phyloP scores from a whole-genome alignment of 2,888 invertebrate species.

The Mesorhabditis sp. region DNA sequence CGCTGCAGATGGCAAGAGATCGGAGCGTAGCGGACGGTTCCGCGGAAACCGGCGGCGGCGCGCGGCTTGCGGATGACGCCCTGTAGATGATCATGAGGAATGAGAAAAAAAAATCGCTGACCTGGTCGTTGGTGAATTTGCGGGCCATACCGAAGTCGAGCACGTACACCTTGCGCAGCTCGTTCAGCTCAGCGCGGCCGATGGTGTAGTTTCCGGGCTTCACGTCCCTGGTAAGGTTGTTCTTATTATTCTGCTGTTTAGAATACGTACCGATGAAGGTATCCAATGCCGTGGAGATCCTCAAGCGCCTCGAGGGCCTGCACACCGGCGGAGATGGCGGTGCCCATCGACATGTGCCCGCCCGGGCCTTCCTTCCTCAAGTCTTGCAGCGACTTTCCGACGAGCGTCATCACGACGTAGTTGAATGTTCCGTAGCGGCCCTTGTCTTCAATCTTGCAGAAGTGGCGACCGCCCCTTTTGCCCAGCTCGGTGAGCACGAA shows the following conservation, averaged over 20 bases:
- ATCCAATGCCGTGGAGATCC: slow-evolving; percentile 51
- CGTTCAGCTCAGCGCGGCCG: slow-evolving; percentile 34
- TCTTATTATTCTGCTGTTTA: neutral
- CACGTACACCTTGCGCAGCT: slow-evolving; percentile 38
- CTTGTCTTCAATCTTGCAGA: slow-evolving; percentile 54
- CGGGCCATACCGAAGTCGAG: slow-evolving; percentile 38
- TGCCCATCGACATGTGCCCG: slow-evolving; percentile 37
- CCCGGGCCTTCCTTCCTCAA: slow-evolving; percentile 31
- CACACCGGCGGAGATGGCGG: slow-evolving; percentile 32
- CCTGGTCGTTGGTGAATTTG: slow-evolving; percentile 40
- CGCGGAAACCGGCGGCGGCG: slow-evolving; percentile 50
- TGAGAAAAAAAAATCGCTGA: neutral
- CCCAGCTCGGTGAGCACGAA: slow-evolving; percentile 47
- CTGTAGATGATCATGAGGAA: slow-evolving; percentile 12
- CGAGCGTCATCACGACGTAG: slow-evolving; percentile 55
- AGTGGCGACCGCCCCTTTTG: slow-evolving; percentile 48
- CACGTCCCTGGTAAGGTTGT: slow-evolving; percentile 21
- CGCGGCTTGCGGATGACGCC: slow-evolving; percentile 50
- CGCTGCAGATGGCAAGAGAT: slow-evolving; percentile 49
- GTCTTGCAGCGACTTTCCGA: slow-evolving; percentile 42
- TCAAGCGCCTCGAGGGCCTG: slow-evolving; percentile 37
- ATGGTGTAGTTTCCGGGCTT: slow-evolving; percentile 42
- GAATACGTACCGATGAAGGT: slow-evolving; percentile 37
- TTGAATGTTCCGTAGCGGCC: slow-evolving; percentile 51
- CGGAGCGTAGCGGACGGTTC: slow-evolving; percentile 51